Evolutionary conservation across 1,140 invertebrate species (phyloP), one percentile per base, ranked within the genome.

Genomic region (Platyscapa corneri): DNA sequence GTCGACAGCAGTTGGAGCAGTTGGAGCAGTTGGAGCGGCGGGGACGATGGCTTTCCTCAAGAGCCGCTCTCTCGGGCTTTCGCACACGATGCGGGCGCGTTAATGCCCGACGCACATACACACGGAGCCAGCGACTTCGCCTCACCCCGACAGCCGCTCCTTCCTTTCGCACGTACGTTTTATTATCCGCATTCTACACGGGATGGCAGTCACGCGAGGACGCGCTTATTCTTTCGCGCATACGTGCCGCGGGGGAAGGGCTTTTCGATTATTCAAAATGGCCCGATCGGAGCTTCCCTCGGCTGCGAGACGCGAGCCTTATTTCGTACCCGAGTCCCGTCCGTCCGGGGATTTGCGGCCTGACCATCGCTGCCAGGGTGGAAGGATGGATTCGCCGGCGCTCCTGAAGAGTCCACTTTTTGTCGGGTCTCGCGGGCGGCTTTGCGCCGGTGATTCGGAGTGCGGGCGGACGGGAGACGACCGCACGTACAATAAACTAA

Each of bases 401-500:
- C 42, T n/a, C n/a, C n/a, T 12, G 18, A 20, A 53, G 49, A 53
- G 49, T 53, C 49, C 49, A 16, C 12, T 60, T 60, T 60, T 60
- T 60, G 56, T 84, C 23, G 8, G 49, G 5, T 18, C 18, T 70
- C 74, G 75, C 75, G 82, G 53, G 72, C 67, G 30, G 76, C 14
- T 65, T 60, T 60, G 56, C 34, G 34, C 34, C 70, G 34, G 85
- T 88, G 86, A 84, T 88, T 86, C 83, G 60, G 83, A 27, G 6
- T 60, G 27, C 77, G 83, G 65, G 39, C 30, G 87, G 42, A 30
- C 53, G 18, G 49, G 65, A 86, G 83, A 83, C 87, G 86, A 88
- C 84, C 87, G 85, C 90, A 92, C 92, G 90, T 91, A 93, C 92
- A 91, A 93, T 93, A 93, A 93, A 92, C 90, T 90, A 93, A 93